Conservation (phyloP, 2,113 vertebrate genomes). For the Gila orcuttii region DNA sequence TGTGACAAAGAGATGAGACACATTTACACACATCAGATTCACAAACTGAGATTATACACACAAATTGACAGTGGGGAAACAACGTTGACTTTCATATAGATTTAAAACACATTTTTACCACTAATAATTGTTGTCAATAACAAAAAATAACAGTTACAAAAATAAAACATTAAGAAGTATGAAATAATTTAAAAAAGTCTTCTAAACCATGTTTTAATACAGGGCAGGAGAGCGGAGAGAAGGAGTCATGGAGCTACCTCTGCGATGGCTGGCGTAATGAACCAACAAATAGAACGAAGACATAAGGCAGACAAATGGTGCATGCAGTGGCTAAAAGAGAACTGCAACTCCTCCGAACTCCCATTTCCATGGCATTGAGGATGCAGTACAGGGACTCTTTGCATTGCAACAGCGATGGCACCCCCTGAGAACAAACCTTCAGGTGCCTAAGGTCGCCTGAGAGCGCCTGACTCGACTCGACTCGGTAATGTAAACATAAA, state of each 20-base stretch:
- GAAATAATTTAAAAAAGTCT: slow-evolving; percentile 98
- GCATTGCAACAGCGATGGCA: slow-evolving; percentile 31
- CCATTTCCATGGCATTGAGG: slow-evolving; percentile 24
- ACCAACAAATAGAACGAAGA: slow-evolving; percentile 23
- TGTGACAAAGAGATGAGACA: slow-evolving; percentile 87
- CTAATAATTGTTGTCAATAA: slow-evolving; percentile 86
- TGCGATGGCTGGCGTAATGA: slow-evolving; percentile 65
- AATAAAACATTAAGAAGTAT: slow-evolving; percentile 85
- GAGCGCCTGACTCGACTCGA: slow-evolving; percentile 62
- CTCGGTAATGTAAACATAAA: slow-evolving; percentile 81
- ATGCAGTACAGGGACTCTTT: slow-evolving; percentile 34
- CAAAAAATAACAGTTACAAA: slow-evolving; percentile 75
- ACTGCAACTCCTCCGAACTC: not conserved
- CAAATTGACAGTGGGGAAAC: slow-evolving; percentile 67
- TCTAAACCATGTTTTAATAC: slow-evolving; percentile 72
- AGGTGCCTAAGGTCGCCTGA: slow-evolving; percentile 35
- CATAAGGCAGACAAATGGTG: slow-evolving; percentile 43
- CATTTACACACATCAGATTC: slow-evolving; percentile 87
- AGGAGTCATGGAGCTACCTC: slow-evolving; percentile 66
- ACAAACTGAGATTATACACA: slow-evolving; percentile 75
- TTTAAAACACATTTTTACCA: slow-evolving; percentile 80
- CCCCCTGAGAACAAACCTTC: slow-evolving; percentile 46
- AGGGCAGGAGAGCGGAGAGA: slow-evolving; percentile 66
- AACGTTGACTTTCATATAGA: slow-evolving; percentile 72
- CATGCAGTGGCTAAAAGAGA: slow-evolving; percentile 39